Conservation (phyloP, 2,113 vertebrate genomes). For the Neopipo cinnamomea region DNA sequence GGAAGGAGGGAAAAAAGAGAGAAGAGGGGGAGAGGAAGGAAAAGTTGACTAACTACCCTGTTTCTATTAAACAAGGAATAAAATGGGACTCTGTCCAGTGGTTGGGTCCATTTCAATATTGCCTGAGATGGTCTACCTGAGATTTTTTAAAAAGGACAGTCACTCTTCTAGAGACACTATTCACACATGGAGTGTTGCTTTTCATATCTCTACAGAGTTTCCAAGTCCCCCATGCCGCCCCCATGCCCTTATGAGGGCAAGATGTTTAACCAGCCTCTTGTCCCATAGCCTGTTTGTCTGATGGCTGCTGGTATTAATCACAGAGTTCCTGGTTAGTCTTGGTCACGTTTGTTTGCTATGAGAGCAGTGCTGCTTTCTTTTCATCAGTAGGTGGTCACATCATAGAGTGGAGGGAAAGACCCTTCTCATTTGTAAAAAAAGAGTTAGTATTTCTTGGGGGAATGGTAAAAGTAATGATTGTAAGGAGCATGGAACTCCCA, state of each 20-base stretch:
- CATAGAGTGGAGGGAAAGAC: not conserved
- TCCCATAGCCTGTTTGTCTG: not conserved
- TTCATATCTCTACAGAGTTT: not conserved
- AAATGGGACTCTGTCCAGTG: not conserved
- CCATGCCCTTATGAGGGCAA: not conserved
- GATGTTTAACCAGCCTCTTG: not conserved
- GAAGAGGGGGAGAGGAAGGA: not conserved
- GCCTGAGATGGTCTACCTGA: not conserved
- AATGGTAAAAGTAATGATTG: not conserved
- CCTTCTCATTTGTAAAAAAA: not conserved
- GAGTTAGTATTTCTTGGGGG: not conserved
- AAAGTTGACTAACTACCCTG: not conserved
- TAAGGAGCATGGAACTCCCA: not conserved
- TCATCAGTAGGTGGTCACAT: not conserved
- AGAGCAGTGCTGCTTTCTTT: not conserved
- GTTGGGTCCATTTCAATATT: rapidly evolving
- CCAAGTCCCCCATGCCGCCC: not conserved
- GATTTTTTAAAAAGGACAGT: not conserved
- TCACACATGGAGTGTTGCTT: not conserved
- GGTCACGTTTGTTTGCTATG: not conserved
- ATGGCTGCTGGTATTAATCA: not conserved
- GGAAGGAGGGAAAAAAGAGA: not conserved
- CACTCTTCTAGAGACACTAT: not conserved
- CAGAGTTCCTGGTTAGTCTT: not conserved
- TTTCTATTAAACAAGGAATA: not conserved